Percentiles rank a stretch among this genome's conserved stretches.
These are phyloP conservation scores for Drosophila bunnanda DNA, from an alignment of 2,888 invertebrate species.

Conservation along the genomic window DNA sequence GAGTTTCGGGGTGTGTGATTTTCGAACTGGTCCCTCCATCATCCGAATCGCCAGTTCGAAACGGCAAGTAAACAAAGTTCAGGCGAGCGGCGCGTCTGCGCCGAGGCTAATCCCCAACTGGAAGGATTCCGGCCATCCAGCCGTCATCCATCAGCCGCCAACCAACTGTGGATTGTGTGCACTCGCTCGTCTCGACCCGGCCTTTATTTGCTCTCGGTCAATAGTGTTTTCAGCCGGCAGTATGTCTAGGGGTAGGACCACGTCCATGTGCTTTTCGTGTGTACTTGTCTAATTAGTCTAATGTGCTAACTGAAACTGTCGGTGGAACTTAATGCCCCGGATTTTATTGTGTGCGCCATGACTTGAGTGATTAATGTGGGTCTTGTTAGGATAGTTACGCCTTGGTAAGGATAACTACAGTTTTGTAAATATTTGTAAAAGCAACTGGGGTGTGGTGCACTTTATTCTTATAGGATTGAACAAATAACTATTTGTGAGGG, in stretches of 20 bases:
- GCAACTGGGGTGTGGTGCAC: neutral
- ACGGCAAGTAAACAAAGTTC: conserved; percentile 74
- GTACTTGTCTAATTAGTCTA: conserved; percentile 67
- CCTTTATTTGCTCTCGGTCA: conserved; percentile 64
- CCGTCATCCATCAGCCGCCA: conserved; percentile 47
- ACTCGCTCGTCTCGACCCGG: conserved; percentile 20
- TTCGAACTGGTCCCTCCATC: conserved; percentile 42
- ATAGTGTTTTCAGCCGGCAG: conserved; percentile 45
- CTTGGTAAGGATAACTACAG: neutral
- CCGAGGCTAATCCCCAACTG: conserved; percentile 27
- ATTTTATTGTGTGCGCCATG: conserved; percentile 21
- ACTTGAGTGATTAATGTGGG: conserved; percentile 38
- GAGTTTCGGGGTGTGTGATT: conserved; percentile 44
- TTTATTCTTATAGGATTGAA: conserved; percentile 2
- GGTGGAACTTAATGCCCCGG: conserved; percentile 27
- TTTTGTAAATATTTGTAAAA: conserved; percentile 14
- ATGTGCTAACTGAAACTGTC: conserved; percentile 42
- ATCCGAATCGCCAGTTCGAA: conserved; percentile 51
- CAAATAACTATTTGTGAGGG: neutral
- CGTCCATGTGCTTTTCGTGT: conserved; percentile 37
- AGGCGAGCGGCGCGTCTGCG: conserved; percentile 60
- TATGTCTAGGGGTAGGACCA: conserved; percentile 47
- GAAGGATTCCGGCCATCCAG: conserved; percentile 35
- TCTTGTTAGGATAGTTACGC: conserved; percentile 41
- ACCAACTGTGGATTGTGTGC: conserved; percentile 72